These are phyloP conservation scores for Prunella strophiata DNA, from an alignment of 2,797 vertebrate species.

Conservation along the genomic window DNA sequence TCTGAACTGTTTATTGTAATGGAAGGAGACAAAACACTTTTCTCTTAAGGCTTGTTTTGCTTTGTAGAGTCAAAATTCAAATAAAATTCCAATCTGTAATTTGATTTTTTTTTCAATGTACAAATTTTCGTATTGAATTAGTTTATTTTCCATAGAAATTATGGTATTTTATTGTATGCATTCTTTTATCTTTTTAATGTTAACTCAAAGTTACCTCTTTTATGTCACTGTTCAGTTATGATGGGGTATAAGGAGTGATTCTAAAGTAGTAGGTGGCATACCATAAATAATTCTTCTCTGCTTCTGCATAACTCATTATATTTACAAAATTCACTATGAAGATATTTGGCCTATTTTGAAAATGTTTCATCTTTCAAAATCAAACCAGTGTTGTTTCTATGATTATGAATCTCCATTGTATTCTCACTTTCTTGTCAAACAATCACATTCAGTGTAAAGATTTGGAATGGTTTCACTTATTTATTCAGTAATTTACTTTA, in stretches of 20 bases:
- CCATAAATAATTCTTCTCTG: neutral
- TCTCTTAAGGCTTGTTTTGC: neutral
- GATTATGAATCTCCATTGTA: neutral
- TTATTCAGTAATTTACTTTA: neutral
- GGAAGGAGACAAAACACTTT: neutral
- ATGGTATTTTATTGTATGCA: neutral
- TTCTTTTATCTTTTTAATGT: neutral
- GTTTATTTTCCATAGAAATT: rapidly evolving
- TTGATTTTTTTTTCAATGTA: neutral
- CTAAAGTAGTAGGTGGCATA: neutral
- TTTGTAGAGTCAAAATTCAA: neutral
- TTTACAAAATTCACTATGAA: neutral
- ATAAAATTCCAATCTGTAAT: neutral
- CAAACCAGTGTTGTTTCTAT: neutral
- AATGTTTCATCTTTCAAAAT: neutral
- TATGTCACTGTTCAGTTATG: neutral
- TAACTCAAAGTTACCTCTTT: neutral
- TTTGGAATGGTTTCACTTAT: neutral
- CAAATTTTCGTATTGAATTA: neutral
- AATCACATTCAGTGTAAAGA: neutral
- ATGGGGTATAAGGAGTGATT: neutral
- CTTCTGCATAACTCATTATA: neutral
- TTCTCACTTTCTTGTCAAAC: neutral
- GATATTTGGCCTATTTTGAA: neutral
- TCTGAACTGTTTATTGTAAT: neutral